Base-by-base conservation (phyloP, 2,113 vertebrate genomes). In the Malurus elegans region DNA sequence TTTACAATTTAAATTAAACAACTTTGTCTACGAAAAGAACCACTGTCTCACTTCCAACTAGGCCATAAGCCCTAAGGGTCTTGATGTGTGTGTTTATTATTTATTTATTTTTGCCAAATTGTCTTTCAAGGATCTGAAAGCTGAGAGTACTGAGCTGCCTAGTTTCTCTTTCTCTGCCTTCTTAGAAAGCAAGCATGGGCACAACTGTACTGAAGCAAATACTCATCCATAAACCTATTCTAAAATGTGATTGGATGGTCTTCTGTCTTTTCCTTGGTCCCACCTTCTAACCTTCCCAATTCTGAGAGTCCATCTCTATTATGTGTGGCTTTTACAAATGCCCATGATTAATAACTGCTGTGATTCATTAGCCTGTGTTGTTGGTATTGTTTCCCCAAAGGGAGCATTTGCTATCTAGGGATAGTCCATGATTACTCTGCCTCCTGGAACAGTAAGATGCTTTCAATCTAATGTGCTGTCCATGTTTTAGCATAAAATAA, bases 401-500 rank as follows among this genome's bases (percentile, higher is more conserved):
- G 95, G 82, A 94, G 36, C 88, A 95, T 95, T 95, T 88, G 48
- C 95, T 83, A 20, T 95, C 94, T 61, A 28, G 94, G 93, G 90
- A 93, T 67, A 71, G 79, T 32, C 94, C 36, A 4, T 92, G 96
- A 96, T 97, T 96, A 70, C 90, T 92, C 65, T 96, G 92, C 93
- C 85, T 78, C 18, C 36, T 93, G 75, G 48, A 96, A 42, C 56
- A 72, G 75, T 58, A 53, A 96, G 94, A 97, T 96, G 96, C 88
- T 97, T 97, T 97, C 94, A 96, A 88, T 95, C 86, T 95, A 95
- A 96, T 96, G 93, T 0, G 0, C 65, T 90, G 48, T 78, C 95
- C 93, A 81, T 47, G 88, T 93, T 97, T 96, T 95, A 97, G 88
- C 95, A 95, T 96, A 96, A 96, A 97, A 96, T 93, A 96, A 94